A percentile compares a stretch with the other conserved stretches of the same genome.
Evolutionary conservation across 2,113 vertebrate genomes (phyloP).

Genomic region (Colossoma macropomum): DNA sequence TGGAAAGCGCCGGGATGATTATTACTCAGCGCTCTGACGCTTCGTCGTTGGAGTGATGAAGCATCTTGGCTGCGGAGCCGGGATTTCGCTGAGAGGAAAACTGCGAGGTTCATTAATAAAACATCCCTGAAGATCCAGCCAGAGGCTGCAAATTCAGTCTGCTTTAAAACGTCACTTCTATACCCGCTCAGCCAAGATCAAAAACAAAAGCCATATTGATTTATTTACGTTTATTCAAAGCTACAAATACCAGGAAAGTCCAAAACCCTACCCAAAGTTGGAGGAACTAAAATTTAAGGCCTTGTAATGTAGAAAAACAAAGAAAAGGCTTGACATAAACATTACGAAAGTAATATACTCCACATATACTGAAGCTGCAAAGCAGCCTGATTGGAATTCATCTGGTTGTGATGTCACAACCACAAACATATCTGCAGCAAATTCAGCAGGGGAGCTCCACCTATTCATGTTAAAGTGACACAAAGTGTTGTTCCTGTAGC

Average conservation of each 20-base stretch:
- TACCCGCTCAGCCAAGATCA: not conserved
- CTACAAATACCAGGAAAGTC: not conserved
- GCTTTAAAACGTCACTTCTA: not conserved
- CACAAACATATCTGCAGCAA: too few relatives aligned
- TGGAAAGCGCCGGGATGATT: slow-evolving; percentile 55
- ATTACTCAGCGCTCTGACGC: slow-evolving; percentile 51
- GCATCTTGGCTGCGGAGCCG: slow-evolving; percentile 55
- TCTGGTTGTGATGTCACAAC: too few relatives aligned
- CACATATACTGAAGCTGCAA: too few relatives aligned
- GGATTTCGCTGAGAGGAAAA: slow-evolving; percentile 60
- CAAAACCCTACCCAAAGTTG: not conserved
- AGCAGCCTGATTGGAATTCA: too few relatives aligned
- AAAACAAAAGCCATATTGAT: slow-evolving; percentile 1
- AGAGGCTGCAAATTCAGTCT: slow-evolving; percentile 1
- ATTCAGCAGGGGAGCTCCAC: too few relatives aligned
- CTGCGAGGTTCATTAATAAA: slow-evolving; percentile 72
- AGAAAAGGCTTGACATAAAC: too few relatives aligned
- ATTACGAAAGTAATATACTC: too few relatives aligned
- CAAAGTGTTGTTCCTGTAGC: too few relatives aligned
- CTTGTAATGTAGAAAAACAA: too few relatives aligned
- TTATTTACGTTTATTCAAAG: not conserved
- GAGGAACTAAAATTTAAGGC: not conserved
- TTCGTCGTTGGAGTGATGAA: slow-evolving; percentile 50
- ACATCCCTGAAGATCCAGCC: slow-evolving; percentile 52
- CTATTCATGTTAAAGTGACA: too few relatives aligned